Conservation (phyloP, 23 tunicate species). For the Styela clava region DNA sequence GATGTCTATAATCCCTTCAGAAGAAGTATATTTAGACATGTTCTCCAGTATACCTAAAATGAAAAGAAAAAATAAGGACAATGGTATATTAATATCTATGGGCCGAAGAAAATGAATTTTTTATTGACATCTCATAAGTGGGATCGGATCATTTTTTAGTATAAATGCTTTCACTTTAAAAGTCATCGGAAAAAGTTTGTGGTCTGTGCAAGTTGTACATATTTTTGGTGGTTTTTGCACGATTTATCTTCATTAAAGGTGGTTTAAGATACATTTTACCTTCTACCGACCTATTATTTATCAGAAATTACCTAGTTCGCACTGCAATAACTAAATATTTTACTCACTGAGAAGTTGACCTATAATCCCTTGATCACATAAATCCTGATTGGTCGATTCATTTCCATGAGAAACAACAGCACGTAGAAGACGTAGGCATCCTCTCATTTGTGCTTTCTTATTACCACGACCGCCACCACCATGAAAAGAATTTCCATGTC, state of each 20-base stretch:
- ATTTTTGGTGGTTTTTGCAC: too few species aligned
- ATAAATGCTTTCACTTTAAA: too few species aligned
- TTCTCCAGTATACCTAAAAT: slow-evolving; percentile 51
- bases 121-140: too few species aligned
- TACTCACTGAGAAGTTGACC: slow-evolving; percentile 63
- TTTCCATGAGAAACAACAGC: slow-evolving; percentile 62
- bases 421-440: slow-evolving; percentile 66
- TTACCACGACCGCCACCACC: slow-evolving; percentile 80
- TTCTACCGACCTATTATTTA: too few species aligned
- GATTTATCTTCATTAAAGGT: too few species aligned
- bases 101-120: too few species aligned
- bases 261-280: too few species aligned
- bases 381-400: slow-evolving; percentile 49
- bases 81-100: background rate
- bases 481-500: slow-evolving; percentile 86
- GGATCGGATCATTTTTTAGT: too few species aligned
- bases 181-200: too few species aligned
- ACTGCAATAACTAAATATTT: too few species aligned
- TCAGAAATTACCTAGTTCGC: too few species aligned
- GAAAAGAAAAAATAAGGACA: background rate
- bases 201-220: too few species aligned
- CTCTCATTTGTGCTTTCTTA: slow-evolving; percentile 83
- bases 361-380: slow-evolving; percentile 87
- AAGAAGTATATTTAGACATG: slow-evolving; percentile 8
- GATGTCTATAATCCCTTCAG: slow-evolving; percentile 52